phyloP scores from a whole-genome alignment of 2,888 invertebrate genomes.

The Caenorhabditis imperialis region DNA sequence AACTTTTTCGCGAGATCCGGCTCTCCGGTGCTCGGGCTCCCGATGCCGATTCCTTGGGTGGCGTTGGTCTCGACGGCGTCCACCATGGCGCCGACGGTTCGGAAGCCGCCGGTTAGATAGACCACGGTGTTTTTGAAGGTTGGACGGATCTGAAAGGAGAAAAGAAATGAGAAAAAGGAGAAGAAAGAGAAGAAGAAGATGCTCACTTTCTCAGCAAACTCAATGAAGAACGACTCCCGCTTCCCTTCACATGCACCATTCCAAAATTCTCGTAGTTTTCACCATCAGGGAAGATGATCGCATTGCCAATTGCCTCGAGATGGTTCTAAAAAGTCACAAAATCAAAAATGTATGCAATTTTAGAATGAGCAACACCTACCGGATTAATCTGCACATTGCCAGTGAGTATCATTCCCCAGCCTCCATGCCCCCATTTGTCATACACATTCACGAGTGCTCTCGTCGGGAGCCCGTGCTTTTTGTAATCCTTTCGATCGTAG shows the following conservation, averaged over 20 bases:
- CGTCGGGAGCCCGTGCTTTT: conserved; percentile 61
- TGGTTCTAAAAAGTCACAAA: conserved; percentile 12
- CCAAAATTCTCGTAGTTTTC: conserved; percentile 20
- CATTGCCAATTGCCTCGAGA: conserved; percentile 30
- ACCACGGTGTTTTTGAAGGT: conserved; percentile 49
- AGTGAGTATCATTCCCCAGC: conserved; percentile 68
- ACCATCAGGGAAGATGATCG: conserved; percentile 30
- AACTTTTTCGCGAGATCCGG: conserved; percentile 67
- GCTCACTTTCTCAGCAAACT: conserved; percentile 26
- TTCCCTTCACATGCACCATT: conserved; percentile 13
- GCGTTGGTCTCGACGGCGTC: conserved; percentile 53
- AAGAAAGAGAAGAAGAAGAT: no score
- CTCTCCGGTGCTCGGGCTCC: conserved; percentile 63
- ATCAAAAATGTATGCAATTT: background rate
- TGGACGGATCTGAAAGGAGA: conserved; percentile 47
- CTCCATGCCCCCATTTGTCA: conserved; percentile 68
- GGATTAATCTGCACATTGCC: conserved; percentile 42
- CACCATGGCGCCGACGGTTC: conserved; percentile 63
- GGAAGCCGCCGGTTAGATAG: conserved; percentile 68
- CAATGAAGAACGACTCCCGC: conserved; percentile 29
- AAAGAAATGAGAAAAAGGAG: no score
- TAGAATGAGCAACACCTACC: conserved; percentile 9
- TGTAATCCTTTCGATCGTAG: conserved; percentile 47
- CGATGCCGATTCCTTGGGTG: conserved; percentile 66
- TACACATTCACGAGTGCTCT: conserved; percentile 56